Percentiles rank a stretch among this genome's conserved stretches.
Evolutionary conservation across 2,888 invertebrate species (phyloP).

Genomic region (Drosophila cognata): DNA sequence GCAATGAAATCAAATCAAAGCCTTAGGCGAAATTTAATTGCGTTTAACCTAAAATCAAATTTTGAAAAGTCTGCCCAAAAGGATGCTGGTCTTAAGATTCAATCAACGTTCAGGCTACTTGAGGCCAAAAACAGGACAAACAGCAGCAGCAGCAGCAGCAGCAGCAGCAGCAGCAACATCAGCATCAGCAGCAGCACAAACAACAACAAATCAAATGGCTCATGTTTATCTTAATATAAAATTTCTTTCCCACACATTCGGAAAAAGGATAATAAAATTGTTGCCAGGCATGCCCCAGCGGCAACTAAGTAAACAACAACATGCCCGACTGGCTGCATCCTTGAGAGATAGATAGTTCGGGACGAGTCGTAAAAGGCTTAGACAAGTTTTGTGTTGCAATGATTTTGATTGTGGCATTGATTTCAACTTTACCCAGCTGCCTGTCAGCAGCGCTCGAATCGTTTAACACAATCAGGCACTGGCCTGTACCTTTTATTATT

Average conservation of each 20-base stretch:
- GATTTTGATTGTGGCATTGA: constrained; percentile 77
- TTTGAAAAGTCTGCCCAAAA: constrained; percentile 53
- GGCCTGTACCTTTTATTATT: constrained; percentile 58
- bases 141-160: constrained; percentile 25
- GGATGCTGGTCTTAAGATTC: constrained; percentile 65
- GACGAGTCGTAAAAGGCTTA: constrained; percentile 65
- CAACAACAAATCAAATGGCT: constrained; percentile 73
- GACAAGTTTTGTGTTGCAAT: constrained; percentile 54
- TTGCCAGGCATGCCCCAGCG: constrained; percentile 58
- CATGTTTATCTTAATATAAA: constrained; percentile 74
- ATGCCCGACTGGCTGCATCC: constrained; percentile 59
- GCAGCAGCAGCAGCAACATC: constrained; percentile 22
- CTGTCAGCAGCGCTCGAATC: constrained; percentile 53
- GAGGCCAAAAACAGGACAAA: constrained; percentile 36
- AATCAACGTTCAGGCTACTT: constrained; percentile 70
- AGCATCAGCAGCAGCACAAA: constrained; percentile 20
- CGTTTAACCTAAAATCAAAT: constrained; percentile 80
- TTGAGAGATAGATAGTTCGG: constrained; percentile 57
- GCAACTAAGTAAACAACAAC: constrained; percentile 72
- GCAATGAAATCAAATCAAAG: constrained; percentile 67
- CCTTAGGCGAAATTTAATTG: constrained; percentile 77
- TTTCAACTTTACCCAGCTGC: constrained; percentile 56
- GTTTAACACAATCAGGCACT: constrained; percentile 69
- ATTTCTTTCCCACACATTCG: constrained; percentile 58
- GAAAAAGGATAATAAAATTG: constrained; percentile 76